phyloP scores from a whole-genome alignment of 1,140 invertebrate species.

The Bathynomus jamesi region DNA sequence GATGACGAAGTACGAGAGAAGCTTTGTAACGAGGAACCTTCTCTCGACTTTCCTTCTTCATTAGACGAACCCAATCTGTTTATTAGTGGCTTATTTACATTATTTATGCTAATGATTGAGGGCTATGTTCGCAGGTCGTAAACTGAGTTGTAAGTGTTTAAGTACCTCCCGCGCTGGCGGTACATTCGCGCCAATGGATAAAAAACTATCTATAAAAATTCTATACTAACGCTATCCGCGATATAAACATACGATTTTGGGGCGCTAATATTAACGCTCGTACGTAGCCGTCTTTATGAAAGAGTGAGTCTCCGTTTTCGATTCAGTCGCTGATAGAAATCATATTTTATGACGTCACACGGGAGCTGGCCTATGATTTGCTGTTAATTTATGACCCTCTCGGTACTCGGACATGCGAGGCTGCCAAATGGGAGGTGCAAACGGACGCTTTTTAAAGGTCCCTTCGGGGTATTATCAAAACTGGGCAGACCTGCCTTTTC shows the following conservation, averaged over 20 bases:
- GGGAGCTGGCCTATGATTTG: background rate
- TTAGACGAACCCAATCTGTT: background rate
- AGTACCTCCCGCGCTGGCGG: background rate
- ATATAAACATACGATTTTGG: too few relatives aligned
- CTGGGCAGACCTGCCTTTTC: background rate
- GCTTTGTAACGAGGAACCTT: too few relatives aligned
- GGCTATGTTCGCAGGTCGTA: background rate
- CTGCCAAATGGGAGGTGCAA: background rate
- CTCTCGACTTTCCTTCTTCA: too few relatives aligned
- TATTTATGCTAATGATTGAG: background rate
- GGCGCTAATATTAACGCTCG: too few relatives aligned
- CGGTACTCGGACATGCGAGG: background rate
- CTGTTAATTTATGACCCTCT: background rate
- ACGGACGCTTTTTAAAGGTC: background rate
- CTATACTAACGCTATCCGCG: background rate
- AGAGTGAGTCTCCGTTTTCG: too few relatives aligned
- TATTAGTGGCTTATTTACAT: background rate
- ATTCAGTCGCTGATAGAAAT: background rate
- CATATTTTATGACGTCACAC: background rate
- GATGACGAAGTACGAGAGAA: too few relatives aligned
- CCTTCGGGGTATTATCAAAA: background rate
- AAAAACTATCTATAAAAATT: background rate
- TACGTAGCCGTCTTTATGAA: too few relatives aligned
- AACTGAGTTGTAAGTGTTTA: background rate
- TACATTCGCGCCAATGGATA: background rate